phyloP scores from a whole-genome alignment of 2,888 invertebrate species.

The Melolontha melolontha region DNA sequence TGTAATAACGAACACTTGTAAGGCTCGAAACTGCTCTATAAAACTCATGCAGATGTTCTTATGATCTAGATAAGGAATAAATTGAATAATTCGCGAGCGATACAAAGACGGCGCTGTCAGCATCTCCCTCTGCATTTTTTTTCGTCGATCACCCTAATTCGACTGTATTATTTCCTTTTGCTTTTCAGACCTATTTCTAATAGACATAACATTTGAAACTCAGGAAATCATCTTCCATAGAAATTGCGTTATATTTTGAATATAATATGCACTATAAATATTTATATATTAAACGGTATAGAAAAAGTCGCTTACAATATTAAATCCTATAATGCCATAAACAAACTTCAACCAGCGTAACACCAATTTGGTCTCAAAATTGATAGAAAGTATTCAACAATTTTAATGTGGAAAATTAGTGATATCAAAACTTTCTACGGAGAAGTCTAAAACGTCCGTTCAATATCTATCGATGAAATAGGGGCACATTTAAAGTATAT shows the following conservation, averaged over 20 bases:
- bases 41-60: constrained; percentile 56
- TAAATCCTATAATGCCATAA: too few relatives aligned
- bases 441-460: too few relatives aligned
- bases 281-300: too few relatives aligned
- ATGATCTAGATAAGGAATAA: constrained; percentile 47
- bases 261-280: background rate
- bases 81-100: constrained; percentile 51
- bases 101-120: constrained; percentile 47
- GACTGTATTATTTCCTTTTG: constrained; percentile 23
- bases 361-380: too few relatives aligned
- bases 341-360: too few relatives aligned
- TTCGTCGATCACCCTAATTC: constrained; percentile 38
- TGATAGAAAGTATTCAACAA: too few relatives aligned
- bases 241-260: background rate
- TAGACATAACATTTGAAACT: background rate
- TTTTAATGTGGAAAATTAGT: too few relatives aligned
- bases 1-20: constrained; percentile 58
- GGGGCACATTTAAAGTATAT: too few relatives aligned
- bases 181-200: constrained; percentile 1
- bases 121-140: constrained; percentile 44
- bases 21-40: constrained; percentile 56
- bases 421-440: too few relatives aligned
- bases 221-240: background rate
- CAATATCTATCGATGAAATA: too few relatives aligned
- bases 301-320: too few relatives aligned